Percentiles rank a stretch among this genome's conserved stretches.
These are phyloP conservation scores for Pemphredon lugubris DNA, from an alignment of 2,888 invertebrate genomes.

Conservation along the genomic window DNA sequence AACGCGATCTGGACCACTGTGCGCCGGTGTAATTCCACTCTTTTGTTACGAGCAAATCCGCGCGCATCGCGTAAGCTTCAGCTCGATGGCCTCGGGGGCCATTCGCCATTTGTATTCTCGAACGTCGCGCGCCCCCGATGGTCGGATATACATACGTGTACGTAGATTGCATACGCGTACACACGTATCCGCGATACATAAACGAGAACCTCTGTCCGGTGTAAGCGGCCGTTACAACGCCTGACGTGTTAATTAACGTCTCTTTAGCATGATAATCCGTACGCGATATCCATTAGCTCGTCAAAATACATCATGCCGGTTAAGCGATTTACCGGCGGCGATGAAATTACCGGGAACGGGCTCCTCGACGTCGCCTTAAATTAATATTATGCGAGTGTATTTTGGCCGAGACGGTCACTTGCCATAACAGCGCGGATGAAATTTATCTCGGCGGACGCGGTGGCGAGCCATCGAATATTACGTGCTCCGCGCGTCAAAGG, in stretches of 20 bases:
- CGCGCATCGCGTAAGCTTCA: conserved; percentile 31
- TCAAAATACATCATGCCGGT: conserved; percentile 65
- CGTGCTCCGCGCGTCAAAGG: neutral
- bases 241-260: conserved; percentile 71
- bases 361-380: conserved; percentile 52
- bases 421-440: conserved; percentile 22
- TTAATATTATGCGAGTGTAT: conserved; percentile 27
- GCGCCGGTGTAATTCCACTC: conserved; percentile 41
- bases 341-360: conserved; percentile 53
- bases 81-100: conserved; percentile 18
- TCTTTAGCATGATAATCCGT: conserved; percentile 71
- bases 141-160: neutral
- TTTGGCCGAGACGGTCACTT: conserved; percentile 23
- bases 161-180: neutral
- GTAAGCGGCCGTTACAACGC: conserved; percentile 65
- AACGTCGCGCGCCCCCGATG: neutral
- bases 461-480: neutral
- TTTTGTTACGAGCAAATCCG: conserved; percentile 21
- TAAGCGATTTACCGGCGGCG: conserved; percentile 57
- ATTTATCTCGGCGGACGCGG: conserved; percentile 1
- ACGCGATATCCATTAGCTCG: conserved; percentile 70
- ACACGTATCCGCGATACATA: conserved; percentile 35
- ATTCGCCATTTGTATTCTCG: conserved; percentile 40
- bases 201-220: conserved; percentile 50
- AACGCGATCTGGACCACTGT: too few species aligned